Base-by-base conservation (phyloP, 2,888 invertebrate genomes). In the Cataglyphis rosenhaueri region DNA sequence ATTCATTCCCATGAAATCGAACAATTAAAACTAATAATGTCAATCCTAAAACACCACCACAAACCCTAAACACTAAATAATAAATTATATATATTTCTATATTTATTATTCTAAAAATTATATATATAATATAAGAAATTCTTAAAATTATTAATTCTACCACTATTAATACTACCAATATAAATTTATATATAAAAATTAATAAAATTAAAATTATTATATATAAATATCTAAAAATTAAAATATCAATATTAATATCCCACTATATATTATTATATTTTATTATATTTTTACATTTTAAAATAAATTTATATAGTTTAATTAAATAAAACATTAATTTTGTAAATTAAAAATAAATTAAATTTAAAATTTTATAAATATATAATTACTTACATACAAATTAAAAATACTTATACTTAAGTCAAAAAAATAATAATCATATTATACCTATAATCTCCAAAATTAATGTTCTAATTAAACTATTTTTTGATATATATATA, bases 381-480 rank as follows among this genome's bases (percentile, higher is more conserved):
- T n/a, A n/a, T n/a, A n/a, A n/a, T n/a, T n/a, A n/a, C n/a, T n/a
- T n/a, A n/a, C n/a, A n/a, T n/a, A n/a, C n/a, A 25, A 25, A 25
- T 25, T 25, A 25, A 25, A 25, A 1, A 25, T 25, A 25, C n/a
- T n/a, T n/a, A n/a, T n/a, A n/a, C n/a, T n/a, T n/a, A n/a, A n/a
- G n/a, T n/a, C n/a, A n/a, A n/a, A n/a, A n/a, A n/a, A n/a, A n/a
- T n/a, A n/a, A n/a, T n/a, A n/a, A n/a, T n/a, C n/a, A n/a, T n/a
- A n/a, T 94, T 95, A 95, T 95, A 95, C 96, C 95, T 92, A 96
- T 96, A 96, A 96, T 96, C 95, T 95, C 96, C 96, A 96, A 96
- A 96, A 96, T 96, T 96, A 96, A 96, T 95, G 96, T 96, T 96
- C 94, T 44, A 91, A 94, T 88, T 95, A 96, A 96, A 96, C 96